phyloP scores from a whole-genome alignment of 2,113 vertebrate species.

The Daphoenositta chrysoptera region DNA sequence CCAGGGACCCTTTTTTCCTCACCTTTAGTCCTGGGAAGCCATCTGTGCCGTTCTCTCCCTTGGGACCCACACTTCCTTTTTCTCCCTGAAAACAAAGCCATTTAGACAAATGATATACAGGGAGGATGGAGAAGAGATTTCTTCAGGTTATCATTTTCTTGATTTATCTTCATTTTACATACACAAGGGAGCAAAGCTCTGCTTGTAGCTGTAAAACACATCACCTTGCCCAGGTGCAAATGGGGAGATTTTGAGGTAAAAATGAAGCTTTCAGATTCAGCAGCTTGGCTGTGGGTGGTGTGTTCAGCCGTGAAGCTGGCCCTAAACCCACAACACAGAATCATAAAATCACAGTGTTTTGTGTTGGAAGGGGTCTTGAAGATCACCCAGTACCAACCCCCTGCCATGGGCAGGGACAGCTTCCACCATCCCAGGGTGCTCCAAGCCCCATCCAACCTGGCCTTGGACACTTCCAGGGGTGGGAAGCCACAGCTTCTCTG shows the following conservation, averaged over 20 bases:
- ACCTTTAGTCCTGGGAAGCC: slow-evolving; percentile 70
- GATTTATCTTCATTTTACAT: neutral
- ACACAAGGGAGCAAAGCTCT: neutral
- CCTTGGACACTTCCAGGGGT: neutral
- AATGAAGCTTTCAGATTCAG: neutral
- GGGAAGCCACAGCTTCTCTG: neutral
- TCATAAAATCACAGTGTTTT: neutral
- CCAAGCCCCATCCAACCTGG: neutral
- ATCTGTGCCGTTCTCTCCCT: slow-evolving; percentile 58
- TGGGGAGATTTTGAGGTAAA: neutral
- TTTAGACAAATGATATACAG: accelerated
- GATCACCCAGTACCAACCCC: neutral
- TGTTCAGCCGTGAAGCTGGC: neutral
- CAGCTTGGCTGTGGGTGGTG: neutral
- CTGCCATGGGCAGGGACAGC: neutral
- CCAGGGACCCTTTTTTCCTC: neutral
- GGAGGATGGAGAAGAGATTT: neutral
- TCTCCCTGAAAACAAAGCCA: slow-evolving; percentile 65
- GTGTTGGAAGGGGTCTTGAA: neutral
- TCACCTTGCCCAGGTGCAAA: neutral
- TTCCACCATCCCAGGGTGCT: neutral
- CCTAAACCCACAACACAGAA: neutral
- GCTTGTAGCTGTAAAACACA: neutral
- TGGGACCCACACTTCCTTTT: slow-evolving; percentile 45
- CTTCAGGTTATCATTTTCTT: neutral